Conservation (phyloP, 2,797 vertebrate species). For the Danio tinwini region DNA sequence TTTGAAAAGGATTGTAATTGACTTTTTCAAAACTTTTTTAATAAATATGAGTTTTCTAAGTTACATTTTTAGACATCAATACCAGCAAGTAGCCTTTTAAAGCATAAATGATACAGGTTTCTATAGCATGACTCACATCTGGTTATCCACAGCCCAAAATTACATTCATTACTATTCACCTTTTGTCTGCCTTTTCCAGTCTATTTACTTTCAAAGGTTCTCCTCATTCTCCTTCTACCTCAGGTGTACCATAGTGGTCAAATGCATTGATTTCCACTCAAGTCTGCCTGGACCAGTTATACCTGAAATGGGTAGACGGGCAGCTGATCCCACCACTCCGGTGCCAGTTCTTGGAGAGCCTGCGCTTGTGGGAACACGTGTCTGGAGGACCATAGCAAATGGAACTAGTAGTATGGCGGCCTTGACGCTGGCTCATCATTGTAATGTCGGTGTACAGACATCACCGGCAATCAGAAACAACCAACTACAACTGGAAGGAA, state of each 20-base stretch:
- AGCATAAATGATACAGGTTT: neutral
- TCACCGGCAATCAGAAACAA: slow-evolving; percentile 73
- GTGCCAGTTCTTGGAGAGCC: slow-evolving; percentile 80
- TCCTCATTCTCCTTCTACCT: slow-evolving; percentile 66
- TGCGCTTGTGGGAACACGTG: slow-evolving; percentile 74
- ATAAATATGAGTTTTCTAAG: neutral
- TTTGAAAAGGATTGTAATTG: too few relatives aligned
- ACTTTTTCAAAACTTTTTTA: neutral
- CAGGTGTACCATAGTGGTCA: slow-evolving; percentile 65
- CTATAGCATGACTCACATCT: neutral
- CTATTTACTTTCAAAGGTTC: slow-evolving; percentile 55
- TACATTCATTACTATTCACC: slow-evolving; percentile 36
- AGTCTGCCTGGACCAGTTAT: slow-evolving; percentile 59
- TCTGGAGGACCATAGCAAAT: slow-evolving; percentile 74
- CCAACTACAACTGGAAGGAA: slow-evolving; percentile 53
- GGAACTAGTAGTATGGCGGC: slow-evolving; percentile 63
- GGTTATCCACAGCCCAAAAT: neutral
- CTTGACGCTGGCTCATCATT: slow-evolving; percentile 73
- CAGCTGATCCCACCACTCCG: slow-evolving; percentile 75
- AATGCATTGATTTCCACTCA: slow-evolving; percentile 29
- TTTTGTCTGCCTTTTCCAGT: slow-evolving; percentile 38
- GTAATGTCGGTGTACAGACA: slow-evolving; percentile 78
- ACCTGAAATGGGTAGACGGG: slow-evolving; percentile 78
- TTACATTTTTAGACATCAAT: neutral
- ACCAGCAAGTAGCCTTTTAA: neutral